Conservation (phyloP, 2,113 vertebrate genomes). For the rat (Rattus norvegicus) region DNA sequence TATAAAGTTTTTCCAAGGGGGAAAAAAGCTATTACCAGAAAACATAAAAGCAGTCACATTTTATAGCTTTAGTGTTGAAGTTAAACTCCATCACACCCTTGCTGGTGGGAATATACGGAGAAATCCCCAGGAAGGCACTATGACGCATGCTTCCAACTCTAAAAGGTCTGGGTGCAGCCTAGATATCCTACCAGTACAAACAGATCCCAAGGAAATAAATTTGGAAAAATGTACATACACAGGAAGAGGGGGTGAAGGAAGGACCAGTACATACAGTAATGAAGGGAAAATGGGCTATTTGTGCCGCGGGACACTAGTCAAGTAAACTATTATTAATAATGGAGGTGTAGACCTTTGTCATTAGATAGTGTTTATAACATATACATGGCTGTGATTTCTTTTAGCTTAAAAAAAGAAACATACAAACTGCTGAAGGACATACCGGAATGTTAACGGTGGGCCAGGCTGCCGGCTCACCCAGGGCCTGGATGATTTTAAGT, state of each 20-base stretch:
- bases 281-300: neutral
- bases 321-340: neutral
- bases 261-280: neutral
- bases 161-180: neutral
- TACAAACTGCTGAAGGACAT: neutral
- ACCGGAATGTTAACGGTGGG: neutral
- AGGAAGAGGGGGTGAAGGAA: neutral
- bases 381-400: neutral
- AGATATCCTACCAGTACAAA: slow-evolving; percentile 17
- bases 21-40: neutral
- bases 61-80: neutral
- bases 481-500: neutral
- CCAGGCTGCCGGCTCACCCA: neutral
- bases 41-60: neutral
- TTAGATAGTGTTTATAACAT: neutral
- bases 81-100: neutral
- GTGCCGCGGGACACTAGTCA: neutral
- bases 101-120: neutral
- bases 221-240: neutral
- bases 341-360: neutral
- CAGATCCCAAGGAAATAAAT: slow-evolving; percentile 36
- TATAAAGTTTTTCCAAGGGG: neutral
- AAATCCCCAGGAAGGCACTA: neutral
- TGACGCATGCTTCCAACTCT: neutral
- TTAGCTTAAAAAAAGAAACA: neutral